Percentiles rank a stretch among this genome's conserved stretches.
These are phyloP conservation scores for Mechanitis messenoides DNA, from an alignment of 2,888 invertebrate species.

Conservation along the genomic window DNA sequence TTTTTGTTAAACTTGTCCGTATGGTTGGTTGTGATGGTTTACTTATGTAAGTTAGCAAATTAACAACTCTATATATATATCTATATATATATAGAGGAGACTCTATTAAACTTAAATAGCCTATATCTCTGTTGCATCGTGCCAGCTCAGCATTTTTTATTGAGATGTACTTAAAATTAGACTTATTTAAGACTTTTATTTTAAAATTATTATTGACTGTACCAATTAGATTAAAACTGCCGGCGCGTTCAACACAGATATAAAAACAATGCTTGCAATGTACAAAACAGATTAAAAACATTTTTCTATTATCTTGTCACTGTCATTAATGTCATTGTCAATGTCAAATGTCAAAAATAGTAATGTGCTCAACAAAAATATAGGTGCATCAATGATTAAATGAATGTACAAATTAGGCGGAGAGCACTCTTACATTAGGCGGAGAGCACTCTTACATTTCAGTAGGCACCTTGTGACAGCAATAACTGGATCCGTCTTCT, in stretches of 20 bases:
- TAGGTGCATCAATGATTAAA: no score
- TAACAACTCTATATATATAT: slow-evolving; percentile 16
- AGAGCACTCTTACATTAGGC: slow-evolving; percentile 18
- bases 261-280: slow-evolving; percentile 57
- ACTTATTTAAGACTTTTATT: slow-evolving; percentile 24
- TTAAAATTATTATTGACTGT: slow-evolving; percentile 27
- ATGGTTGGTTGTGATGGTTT: slow-evolving; percentile 77
- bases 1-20: slow-evolving; percentile 70
- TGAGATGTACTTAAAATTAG: slow-evolving; percentile 54
- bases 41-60: slow-evolving; percentile 74
- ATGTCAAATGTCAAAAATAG: slow-evolving; percentile 7
- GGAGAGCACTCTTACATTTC: slow-evolving; percentile 17
- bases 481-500: slow-evolving; percentile 66
- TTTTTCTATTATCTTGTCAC: slow-evolving; percentile 13
- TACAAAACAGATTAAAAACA: slow-evolving; percentile 40
- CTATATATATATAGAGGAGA: no score
- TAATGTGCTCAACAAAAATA: slow-evolving; percentile 23
- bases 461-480: slow-evolving; percentile 56
- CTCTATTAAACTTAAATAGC: slow-evolving; percentile 29
- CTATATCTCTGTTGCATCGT: slow-evolving; percentile 40
- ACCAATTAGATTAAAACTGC: slow-evolving; percentile 33
- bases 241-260: slow-evolving; percentile 37
- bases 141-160: slow-evolving; percentile 33
- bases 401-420: slow-evolving; percentile 21
- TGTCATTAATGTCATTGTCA: slow-evolving; percentile 15